Evolutionary conservation across 2,113 vertebrate genomes (phyloP), one percentile per base, ranked within the genome.

Genomic region (Xenopus laevis): DNA sequence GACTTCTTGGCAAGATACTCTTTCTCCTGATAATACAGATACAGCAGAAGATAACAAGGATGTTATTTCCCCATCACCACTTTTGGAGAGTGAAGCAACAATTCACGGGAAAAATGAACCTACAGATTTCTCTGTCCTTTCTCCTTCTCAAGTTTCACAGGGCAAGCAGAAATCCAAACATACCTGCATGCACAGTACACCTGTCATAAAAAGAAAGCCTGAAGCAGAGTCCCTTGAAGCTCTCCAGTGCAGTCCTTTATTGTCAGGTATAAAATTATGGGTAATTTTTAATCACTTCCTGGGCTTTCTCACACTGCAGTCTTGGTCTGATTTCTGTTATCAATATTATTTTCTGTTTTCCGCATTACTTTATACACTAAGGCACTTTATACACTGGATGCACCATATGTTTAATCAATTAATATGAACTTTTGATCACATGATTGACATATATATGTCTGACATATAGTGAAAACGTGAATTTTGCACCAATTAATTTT

Each of bases 1-100:
- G 80, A 89, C 93, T 15, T 86, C 94, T 27, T 98, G 95, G 96
- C 95, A 98, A 80, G 82, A 91, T 45, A 80, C 84, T 60, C 57
- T 72, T 64, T 91, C 91, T 68, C 81, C 81, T 47, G 87, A 89
- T 82, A 84, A 86, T 63, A 87, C 68, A 70, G 80, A 81, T 15
- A 72, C 86, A 74, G 68, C 59, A 71, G 79, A 80, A 68, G 81
- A 85, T 68, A 80, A 84, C 10, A 78, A 81, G 45, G 84, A 83
- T 9, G 82, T 79, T 30, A 17, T 79, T 75, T 21, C 80, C 72
- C 82, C 83, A 59, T 84, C 86, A 62, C 78, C 86, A n/a, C 1
- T 63, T 47, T 82, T 88, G 72, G 81, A 73, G 74, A 79, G 74
- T 4, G 40, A 77, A 60, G 10, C 61, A 77, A 81, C 77, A 63